Evolutionary conservation across 2,113 vertebrate genomes (phyloP), one percentile per base, ranked within the genome.

Genomic region (Gobius niger): DNA sequence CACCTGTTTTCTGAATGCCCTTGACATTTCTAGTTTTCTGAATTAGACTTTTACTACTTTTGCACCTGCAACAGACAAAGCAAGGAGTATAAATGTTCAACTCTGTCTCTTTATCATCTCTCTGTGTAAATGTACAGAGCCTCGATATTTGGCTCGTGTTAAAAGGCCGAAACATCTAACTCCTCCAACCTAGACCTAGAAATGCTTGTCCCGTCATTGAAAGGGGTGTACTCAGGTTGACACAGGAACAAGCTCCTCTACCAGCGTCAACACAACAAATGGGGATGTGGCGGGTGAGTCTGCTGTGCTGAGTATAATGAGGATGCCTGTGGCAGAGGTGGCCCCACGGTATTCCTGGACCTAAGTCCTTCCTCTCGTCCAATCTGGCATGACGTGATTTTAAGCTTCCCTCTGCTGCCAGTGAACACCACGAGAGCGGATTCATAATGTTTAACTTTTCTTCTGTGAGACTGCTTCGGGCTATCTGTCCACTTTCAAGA

Each of bases 361-460:
- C 59, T n/a, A 15, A 67, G 59, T 75, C 82, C 81, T 76, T 57
- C 68, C 59, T 70, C 69, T 77, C 63, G 70, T 44, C 64, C 82
- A 81, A 78, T 82, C 53, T 63, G 75, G 77, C 72, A 2, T 73
- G 65, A 72, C 72, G 52, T 78, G 75, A 71, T 83, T 83, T 85
- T 80, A 78, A 77, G 53, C 49, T 73, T 59, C 67, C 60, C n/a
- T 8, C 66, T 1, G 47, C 69, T 63, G 73, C 75, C 54, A 72
- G 67, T 70, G 73, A 87, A 80, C 65, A 78, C 70, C 59, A 57
- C 6, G 16, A 74, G 79, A 76, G 63, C 66, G 81, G 71, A 88
- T 82, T 84, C 65, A 78, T 81, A 68, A 82, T 80, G 72, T 79
- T 85, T 71, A 70, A 77, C 78, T 81, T 77, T 76, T 82, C 40